These are phyloP conservation scores for Entelurus aequoreus DNA, from an alignment of 2,113 vertebrate species.

Conservation along the genomic window DNA sequence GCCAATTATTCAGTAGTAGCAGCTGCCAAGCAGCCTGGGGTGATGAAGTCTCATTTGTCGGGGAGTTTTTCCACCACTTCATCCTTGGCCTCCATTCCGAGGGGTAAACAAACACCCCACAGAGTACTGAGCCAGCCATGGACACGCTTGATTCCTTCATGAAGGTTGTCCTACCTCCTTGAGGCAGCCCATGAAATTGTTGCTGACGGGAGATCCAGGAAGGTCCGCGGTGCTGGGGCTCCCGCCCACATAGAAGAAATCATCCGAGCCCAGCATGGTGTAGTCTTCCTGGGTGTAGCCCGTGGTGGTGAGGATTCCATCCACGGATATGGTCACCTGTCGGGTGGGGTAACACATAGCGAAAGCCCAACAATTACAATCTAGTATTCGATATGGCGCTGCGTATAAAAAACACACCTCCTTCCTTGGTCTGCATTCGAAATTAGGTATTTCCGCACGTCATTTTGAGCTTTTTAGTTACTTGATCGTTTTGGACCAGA, in stretches of 20 bases:
- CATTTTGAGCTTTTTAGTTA: constrained; percentile 25
- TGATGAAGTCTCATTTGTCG: no score
- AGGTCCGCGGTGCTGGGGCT: constrained; percentile 95
- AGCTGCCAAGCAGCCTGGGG: no score
- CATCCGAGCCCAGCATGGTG: constrained; percentile 97
- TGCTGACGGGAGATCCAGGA: constrained; percentile 96
- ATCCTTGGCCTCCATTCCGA: no score
- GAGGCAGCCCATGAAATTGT: constrained; percentile 99
- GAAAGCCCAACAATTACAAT: constrained; percentile 83
- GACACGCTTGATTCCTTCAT: background rate
- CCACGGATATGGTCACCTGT: constrained; percentile 98
- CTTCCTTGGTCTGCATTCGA: constrained; percentile 65
- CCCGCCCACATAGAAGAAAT: constrained; percentile 98
- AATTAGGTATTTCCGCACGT: constrained; percentile 34
- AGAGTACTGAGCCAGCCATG: background rate
- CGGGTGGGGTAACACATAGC: constrained; percentile 72
- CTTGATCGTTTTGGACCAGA: constrained; percentile 64
- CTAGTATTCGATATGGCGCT: constrained; percentile 21
- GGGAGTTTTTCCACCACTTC: no score
- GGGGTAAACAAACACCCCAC: background rate
- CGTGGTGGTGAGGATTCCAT: constrained; percentile 96
- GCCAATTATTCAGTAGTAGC: no score
- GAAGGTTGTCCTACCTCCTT: constrained; percentile 80
- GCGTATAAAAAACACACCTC: constrained; percentile 43
- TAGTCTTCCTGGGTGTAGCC: constrained; percentile 99